phyloP scores from a whole-genome alignment of 1,140 invertebrate species.

The Drosophila dunni region DNA sequence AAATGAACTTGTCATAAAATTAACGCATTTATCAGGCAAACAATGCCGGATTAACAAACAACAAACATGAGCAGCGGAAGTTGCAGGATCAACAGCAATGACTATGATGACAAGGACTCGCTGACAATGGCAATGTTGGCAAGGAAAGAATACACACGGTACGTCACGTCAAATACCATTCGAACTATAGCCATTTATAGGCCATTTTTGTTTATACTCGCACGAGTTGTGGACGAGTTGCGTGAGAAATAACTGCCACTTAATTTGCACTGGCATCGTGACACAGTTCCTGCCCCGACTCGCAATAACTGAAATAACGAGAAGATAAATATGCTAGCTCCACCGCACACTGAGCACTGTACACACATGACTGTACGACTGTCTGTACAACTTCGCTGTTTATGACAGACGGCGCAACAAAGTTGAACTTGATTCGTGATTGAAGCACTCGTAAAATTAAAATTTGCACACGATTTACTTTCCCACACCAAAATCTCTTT shows the following conservation, averaged over 20 bases:
- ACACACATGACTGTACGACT: too few species aligned
- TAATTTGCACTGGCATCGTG: slow-evolving; percentile 60
- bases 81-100: slow-evolving; percentile 11
- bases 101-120: slow-evolving; percentile 40
- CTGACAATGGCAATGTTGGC: slow-evolving; percentile 30
- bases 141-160: slow-evolving; percentile 29
- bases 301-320: slow-evolving; percentile 54
- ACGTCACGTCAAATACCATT: slow-evolving; percentile 35
- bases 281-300: neutral
- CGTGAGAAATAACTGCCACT: slow-evolving; percentile 79
- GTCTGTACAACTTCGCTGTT: slow-evolving; percentile 35
- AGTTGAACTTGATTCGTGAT: slow-evolving; percentile 47
- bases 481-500: too few species aligned
- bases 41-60: slow-evolving; percentile 77
- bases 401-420: slow-evolving; percentile 65
- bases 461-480: slow-evolving; percentile 66
- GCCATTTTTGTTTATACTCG: slow-evolving; percentile 72
- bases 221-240: slow-evolving; percentile 67
- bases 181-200: slow-evolving; percentile 76
- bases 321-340: slow-evolving; percentile 70
- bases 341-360: slow-evolving; percentile 26
- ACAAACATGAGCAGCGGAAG: slow-evolving; percentile 17
- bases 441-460: slow-evolving; percentile 67
- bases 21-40: slow-evolving; percentile 81
- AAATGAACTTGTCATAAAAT: slow-evolving; percentile 83